Percentiles rank a stretch among this genome's conserved stretches.
Conservation (phyloP, 2,797 vertebrate genomes). For the Propithecus deckenii region DNA sequence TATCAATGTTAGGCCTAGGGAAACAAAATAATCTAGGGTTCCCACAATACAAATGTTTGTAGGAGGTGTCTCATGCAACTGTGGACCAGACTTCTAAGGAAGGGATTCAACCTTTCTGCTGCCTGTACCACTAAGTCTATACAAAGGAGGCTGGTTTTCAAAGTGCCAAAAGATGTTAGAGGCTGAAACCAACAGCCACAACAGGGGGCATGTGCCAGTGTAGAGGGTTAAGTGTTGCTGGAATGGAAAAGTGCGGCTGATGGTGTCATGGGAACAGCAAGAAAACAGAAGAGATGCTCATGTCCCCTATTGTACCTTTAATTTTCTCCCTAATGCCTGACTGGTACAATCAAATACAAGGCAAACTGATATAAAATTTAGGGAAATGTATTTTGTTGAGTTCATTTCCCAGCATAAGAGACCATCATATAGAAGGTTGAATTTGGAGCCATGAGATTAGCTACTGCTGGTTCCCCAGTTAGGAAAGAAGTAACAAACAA, state of each 20-base stretch:
- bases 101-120: not conserved
- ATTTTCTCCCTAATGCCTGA: not conserved
- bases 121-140: not conserved
- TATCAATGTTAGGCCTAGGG: not conserved
- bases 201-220: rapidly evolving
- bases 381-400: not conserved
- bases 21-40: not conserved
- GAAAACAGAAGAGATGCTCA: not conserved
- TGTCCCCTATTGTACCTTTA: not conserved
- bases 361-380: not conserved
- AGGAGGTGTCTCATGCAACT: not conserved
- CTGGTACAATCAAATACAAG: not conserved
- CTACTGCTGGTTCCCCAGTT: not conserved
- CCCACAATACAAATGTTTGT: not conserved
- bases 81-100: not conserved
- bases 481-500: not conserved
- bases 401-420: not conserved
- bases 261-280: not conserved
- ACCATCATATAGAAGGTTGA: rapidly evolving
- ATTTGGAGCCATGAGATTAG: not conserved
- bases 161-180: not conserved
- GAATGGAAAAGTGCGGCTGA: not conserved
- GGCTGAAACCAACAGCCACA: not conserved
- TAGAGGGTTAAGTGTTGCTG: not conserved
- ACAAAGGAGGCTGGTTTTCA: not conserved